Conservation (phyloP, 2,113 vertebrate species). For the Stomatorhinus ivindoensis region DNA sequence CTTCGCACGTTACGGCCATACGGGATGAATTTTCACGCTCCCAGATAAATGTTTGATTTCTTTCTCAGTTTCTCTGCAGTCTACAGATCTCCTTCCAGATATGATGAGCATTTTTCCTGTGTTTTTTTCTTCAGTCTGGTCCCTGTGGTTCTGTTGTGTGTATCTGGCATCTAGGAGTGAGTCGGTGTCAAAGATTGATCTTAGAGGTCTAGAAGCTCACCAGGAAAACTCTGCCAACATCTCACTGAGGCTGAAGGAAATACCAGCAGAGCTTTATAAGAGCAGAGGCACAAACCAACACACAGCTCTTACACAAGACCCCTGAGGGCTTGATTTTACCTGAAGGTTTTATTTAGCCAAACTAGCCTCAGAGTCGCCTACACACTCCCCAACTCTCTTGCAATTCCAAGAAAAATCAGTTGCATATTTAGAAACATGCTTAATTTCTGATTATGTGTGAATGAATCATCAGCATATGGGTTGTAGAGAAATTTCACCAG, state of each 20-base stretch:
- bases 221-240: not conserved
- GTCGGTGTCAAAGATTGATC: not conserved
- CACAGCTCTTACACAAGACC: not conserved
- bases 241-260: not conserved
- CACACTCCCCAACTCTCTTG: not conserved
- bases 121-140: not conserved
- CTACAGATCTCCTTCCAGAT: not conserved
- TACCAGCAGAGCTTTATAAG: not conserved
- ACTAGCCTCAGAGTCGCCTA: not conserved
- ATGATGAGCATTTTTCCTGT: not conserved
- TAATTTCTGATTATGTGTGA: conserved; percentile 3
- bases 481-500: not conserved
- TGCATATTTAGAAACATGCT: conserved; percentile 2
- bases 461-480: conserved; percentile 12
- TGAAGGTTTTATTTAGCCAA: not conserved
- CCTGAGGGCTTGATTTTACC: not conserved
- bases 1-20: conserved; percentile 21
- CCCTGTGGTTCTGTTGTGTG: not conserved
- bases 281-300: not conserved
- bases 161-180: not conserved
- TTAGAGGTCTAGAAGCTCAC: not conserved
- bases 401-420: not conserved
- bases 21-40: conserved; percentile 14
- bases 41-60: conserved; percentile 14
- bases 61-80: conserved; percentile 7